phyloP scores from a whole-genome alignment of 2,113 vertebrate genomes.

The Nesogale talazaci region DNA sequence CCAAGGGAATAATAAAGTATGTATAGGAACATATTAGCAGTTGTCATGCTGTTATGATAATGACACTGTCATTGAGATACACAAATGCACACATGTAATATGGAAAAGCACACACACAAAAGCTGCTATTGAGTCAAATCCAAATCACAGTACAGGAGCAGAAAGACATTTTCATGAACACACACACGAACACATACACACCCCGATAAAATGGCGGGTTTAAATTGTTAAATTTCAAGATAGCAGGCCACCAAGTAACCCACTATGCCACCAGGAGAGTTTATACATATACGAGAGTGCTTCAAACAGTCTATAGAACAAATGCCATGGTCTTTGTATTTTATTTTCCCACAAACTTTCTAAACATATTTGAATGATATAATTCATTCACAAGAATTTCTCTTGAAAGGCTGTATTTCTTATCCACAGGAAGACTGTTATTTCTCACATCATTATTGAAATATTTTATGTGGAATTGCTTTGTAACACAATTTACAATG shows the following conservation, averaged over 20 bases:
- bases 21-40: slow-evolving; percentile 68
- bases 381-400: background rate
- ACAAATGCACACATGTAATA: slow-evolving; percentile 28
- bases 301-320: too few relatives aligned
- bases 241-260: too few relatives aligned
- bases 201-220: too few relatives aligned
- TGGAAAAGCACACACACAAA: slow-evolving; percentile 26
- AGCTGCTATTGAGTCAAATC: too few relatives aligned
- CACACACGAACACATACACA: too few relatives aligned
- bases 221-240: too few relatives aligned
- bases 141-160: too few relatives aligned
- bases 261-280: too few relatives aligned
- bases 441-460: background rate
- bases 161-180: too few relatives aligned
- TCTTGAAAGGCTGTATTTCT: background rate
- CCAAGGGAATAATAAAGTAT: slow-evolving; percentile 53
- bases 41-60: slow-evolving; percentile 61
- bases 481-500: background rate
- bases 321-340: too few relatives aligned
- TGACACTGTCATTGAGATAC: slow-evolving; percentile 38
- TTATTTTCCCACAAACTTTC: too few relatives aligned
- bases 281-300: too few relatives aligned
- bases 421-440: background rate
- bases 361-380: background rate
- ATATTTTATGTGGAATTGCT: background rate